phyloP scores from a whole-genome alignment of 2,797 vertebrate species.

The Pelochelys cantorii region DNA sequence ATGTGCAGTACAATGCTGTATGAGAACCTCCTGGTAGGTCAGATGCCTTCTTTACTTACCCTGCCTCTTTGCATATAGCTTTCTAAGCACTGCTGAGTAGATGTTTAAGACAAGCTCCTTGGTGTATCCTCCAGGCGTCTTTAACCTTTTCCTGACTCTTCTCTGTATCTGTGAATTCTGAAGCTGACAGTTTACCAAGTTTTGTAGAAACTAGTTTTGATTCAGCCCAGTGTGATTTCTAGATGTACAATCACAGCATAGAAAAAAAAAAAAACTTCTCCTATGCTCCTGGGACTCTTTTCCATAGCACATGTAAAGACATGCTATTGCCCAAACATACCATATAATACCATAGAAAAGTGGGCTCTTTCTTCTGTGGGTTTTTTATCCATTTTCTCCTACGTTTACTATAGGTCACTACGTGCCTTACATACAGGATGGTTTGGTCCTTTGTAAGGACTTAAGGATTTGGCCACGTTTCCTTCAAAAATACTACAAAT shows the following conservation, averaged over 20 bases:
- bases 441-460: neutral
- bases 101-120: rapidly evolving
- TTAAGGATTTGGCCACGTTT: neutral
- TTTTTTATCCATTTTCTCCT: neutral
- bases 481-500: conserved; percentile 12
- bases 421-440: rapidly evolving
- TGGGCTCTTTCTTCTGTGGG: neutral
- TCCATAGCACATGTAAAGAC: neutral
- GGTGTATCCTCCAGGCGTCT: neutral
- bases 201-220: neutral
- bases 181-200: rapidly evolving
- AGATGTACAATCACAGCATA: neutral
- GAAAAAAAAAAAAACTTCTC: neutral
- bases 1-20: rapidly evolving
- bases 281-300: neutral
- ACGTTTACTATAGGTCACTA: neutral
- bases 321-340: neutral
- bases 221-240: neutral
- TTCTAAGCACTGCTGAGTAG: rapidly evolving
- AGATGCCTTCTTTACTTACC: rapidly evolving
- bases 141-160: neutral
- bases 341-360: neutral
- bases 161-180: neutral
- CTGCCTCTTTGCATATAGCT: too few relatives aligned
- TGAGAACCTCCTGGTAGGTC: neutral